Evolutionary conservation across 2,113 vertebrate genomes (phyloP).

Genomic region (Picathartes gymnocephalus): DNA sequence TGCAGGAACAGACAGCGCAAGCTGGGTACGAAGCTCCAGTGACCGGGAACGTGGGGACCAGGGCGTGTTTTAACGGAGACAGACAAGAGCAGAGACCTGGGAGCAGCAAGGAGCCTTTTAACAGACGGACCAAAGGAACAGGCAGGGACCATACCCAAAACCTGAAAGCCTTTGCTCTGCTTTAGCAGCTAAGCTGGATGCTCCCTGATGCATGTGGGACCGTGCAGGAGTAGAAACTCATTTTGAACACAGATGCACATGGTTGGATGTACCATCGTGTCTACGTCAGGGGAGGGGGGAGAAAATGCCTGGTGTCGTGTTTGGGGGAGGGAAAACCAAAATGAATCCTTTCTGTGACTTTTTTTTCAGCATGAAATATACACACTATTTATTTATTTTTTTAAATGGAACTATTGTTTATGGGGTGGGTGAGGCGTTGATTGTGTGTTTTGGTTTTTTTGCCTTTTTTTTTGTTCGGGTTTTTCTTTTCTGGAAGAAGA

Average conservation of each 20-base stretch:
- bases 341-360: conserved; percentile 57
- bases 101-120: conserved; percentile 79
- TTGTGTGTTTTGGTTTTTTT: background rate
- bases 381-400: conserved; percentile 81
- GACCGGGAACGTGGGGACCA: conserved; percentile 60
- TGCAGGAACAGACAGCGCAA: conserved; percentile 97
- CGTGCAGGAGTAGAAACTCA: conserved; percentile 77
- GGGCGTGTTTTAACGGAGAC: conserved; percentile 67
- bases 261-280: conserved; percentile 47
- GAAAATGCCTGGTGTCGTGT: conserved; percentile 40
- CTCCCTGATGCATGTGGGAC: conserved; percentile 83
- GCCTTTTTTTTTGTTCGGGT: background rate
- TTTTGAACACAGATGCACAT: conserved; percentile 69
- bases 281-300: conserved; percentile 51
- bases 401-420: conserved; percentile 65
- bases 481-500: conserved; percentile 27
- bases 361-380: conserved; percentile 76
- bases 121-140: conserved; percentile 79
- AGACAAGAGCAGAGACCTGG: conserved; percentile 77
- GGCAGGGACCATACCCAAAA: conserved; percentile 73
- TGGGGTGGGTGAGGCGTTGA: conserved; percentile 2
- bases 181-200: conserved; percentile 79
- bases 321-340: conserved; percentile 51
- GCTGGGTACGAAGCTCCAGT: conserved; percentile 97
- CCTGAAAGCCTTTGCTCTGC: conserved; percentile 75